These are phyloP conservation scores for Noctua comes DNA, from an alignment of 2,888 invertebrate genomes.

Conservation along the genomic window DNA sequence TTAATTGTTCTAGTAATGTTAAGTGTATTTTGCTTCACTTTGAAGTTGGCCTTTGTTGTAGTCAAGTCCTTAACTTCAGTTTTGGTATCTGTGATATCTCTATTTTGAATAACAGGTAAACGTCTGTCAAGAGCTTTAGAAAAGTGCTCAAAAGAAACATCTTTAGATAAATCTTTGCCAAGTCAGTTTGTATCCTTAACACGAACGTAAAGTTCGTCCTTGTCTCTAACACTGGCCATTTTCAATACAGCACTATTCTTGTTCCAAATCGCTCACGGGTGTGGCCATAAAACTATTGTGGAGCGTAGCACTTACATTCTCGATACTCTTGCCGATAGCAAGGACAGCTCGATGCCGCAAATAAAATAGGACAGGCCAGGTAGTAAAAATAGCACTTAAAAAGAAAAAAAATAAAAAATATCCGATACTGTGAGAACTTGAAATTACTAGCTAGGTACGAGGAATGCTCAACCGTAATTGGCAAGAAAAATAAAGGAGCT, in stretches of 20 bases:
- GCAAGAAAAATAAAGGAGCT: constrained; percentile 57
- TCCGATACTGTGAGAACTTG: constrained; percentile 55
- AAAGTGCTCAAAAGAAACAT: background rate
- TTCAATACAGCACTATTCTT: background rate
- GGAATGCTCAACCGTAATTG: constrained; percentile 64
- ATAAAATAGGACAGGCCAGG: constrained; percentile 58
- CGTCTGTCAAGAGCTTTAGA: background rate
- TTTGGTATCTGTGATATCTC: background rate
- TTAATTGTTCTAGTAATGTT: background rate
- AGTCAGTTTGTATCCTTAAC: background rate
- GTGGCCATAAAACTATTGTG: constrained; percentile 27
- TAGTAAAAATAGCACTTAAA: constrained; percentile 60
- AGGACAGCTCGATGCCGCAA: constrained; percentile 20
- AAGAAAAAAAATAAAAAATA: constrained; percentile 32
- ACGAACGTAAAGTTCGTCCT: background rate
- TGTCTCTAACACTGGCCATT: background rate
- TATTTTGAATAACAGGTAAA: constrained; percentile 10
- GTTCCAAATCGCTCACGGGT: constrained; percentile 32
- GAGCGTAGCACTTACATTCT: constrained; percentile 19
- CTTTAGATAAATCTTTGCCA: background rate
- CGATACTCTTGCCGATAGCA: constrained; percentile 9
- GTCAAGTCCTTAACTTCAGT: background rate
- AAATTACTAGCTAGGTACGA: constrained; percentile 47
- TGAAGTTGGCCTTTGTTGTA: constrained; percentile 18
- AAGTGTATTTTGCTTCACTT: background rate